A percentile compares a stretch with the other conserved stretches of the same genome.
Conservation (phyloP, 2,113 vertebrate genomes). For the Upupa epops region DNA sequence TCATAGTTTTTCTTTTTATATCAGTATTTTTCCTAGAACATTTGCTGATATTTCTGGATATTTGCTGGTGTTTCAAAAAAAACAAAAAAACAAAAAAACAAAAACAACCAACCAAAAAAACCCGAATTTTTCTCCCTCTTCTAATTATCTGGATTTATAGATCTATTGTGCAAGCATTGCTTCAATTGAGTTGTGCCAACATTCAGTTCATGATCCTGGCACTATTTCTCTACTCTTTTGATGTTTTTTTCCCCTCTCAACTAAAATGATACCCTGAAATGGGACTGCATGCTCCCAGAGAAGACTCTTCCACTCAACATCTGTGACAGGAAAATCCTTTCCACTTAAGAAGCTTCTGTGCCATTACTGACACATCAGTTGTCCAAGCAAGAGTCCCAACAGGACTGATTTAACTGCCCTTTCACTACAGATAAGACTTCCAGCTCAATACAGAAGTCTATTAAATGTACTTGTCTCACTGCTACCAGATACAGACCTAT, state of each 20-base stretch:
- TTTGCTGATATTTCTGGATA: background rate
- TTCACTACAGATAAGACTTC: background rate
- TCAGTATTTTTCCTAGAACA: background rate
- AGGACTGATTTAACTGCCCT: background rate
- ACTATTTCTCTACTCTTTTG: background rate
- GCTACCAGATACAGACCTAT: background rate
- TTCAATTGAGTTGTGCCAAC: background rate
- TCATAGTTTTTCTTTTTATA: background rate
- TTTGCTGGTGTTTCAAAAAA: no score
- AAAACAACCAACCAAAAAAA: no score
- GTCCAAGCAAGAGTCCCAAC: background rate
- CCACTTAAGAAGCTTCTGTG: background rate
- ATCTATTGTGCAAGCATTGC: background rate
- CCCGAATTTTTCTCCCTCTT: background rate
- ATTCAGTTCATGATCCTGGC: background rate
- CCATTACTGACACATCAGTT: background rate
- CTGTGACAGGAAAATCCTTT: background rate
- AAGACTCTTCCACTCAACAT: background rate
- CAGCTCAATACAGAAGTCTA: background rate
- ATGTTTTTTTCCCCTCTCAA: background rate
- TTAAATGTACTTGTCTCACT: background rate
- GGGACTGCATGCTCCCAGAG: background rate
- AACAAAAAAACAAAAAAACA: background rate
- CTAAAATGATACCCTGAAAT: background rate
- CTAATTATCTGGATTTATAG: background rate